These are phyloP conservation scores for Leucophenga varia DNA, from an alignment of 1,140 invertebrate species.

Conservation along the genomic window DNA sequence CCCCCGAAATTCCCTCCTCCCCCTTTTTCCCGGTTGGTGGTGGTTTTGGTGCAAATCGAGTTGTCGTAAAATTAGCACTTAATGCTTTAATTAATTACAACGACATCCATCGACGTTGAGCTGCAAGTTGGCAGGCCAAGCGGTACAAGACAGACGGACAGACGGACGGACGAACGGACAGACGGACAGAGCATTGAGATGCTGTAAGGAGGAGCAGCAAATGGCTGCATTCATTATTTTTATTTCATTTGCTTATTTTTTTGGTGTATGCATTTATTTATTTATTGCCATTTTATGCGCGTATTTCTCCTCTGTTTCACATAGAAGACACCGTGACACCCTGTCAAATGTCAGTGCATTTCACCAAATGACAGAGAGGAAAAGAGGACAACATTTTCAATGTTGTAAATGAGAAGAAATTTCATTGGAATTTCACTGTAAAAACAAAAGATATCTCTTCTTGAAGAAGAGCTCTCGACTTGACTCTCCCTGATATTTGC, in stretches of 20 bases:
- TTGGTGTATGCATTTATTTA: conserved; percentile 34
- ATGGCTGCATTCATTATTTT: conserved; percentile 5
- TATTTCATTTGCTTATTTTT: no score
- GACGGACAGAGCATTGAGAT: neutral
- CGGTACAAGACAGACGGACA: no score
- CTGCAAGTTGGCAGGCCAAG: no score
- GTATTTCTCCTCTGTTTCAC: no score
- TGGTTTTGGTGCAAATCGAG: conserved; percentile 53
- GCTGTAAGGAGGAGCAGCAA: neutral
- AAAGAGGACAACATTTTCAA: neutral
- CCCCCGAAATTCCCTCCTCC: no score
- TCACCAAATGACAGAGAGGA: no score
- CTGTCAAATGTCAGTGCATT: conserved; percentile 49
- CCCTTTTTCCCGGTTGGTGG: no score
- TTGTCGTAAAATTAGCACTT: conserved; percentile 54
- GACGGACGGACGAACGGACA: neutral
- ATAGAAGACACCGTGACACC: no score
- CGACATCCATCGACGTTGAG: conserved; percentile 40
- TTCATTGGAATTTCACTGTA: conserved; percentile 42
- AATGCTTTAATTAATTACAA: conserved; percentile 53
- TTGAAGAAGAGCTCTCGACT: no score
- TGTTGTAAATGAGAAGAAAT: no score
- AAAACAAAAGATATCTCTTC: no score
- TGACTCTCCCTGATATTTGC: no score
- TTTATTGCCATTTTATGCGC: conserved; percentile 47